Percentiles rank a stretch among this genome's conserved stretches.
phyloP scores from a whole-genome alignment of 2,888 invertebrate genomes.

The Chalcis sispes region DNA sequence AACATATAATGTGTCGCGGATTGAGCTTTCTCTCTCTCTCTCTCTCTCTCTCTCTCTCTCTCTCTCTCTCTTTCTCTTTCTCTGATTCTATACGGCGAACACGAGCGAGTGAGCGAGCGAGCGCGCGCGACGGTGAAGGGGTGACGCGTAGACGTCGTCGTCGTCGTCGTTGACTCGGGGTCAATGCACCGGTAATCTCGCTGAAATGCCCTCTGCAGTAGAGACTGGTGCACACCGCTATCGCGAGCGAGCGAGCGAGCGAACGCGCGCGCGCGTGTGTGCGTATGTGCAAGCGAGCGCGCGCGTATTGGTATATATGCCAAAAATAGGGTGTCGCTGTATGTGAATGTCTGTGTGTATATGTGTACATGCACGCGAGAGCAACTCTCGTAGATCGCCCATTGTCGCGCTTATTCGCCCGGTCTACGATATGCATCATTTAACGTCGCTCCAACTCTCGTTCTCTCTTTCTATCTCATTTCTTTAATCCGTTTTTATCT shows the following conservation, averaged over 20 bases:
- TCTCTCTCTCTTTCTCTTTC: slow-evolving; percentile 17
- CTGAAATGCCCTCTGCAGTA: slow-evolving; percentile 67
- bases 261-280: too few species aligned
- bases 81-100: slow-evolving; percentile 3
- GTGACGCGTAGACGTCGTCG: slow-evolving; percentile 47
- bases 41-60: slow-evolving; percentile 14
- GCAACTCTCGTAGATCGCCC: slow-evolving; percentile 39
- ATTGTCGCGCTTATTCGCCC: slow-evolving; percentile 40
- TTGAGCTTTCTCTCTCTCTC: neutral
- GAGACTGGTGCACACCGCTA: too few species aligned
- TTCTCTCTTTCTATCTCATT: neutral
- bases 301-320: slow-evolving; percentile 12
- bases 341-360: neutral
- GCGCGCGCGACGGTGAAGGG: slow-evolving; percentile 43
- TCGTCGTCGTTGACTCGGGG: slow-evolving; percentile 64
- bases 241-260: too few species aligned
- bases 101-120: slow-evolving; percentile 12
- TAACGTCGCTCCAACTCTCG: neutral
- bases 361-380: neutral
- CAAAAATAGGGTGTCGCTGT: slow-evolving; percentile 55
- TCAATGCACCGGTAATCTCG: slow-evolving; percentile 72
- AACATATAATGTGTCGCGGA: neutral
- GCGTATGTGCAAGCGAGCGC: too few species aligned
- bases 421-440: slow-evolving; percentile 38
- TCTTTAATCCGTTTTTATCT: neutral